Percentiles rank a stretch among this genome's conserved stretches.
phyloP scores from a whole-genome alignment of 2,888 invertebrate species.

The Acrobasis suavella region DNA sequence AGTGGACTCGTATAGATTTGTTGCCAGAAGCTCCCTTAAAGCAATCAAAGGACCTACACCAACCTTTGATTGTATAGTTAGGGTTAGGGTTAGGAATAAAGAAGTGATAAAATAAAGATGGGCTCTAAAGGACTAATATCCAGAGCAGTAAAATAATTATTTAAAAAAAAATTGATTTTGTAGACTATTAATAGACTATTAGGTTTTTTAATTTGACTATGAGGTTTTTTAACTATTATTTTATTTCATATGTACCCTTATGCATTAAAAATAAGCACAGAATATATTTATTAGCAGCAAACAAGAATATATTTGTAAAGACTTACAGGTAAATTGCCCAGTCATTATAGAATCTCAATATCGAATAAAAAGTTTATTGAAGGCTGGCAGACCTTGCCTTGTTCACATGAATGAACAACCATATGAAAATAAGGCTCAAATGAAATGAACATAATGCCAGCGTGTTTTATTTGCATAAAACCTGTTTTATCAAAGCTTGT shows the following conservation, averaged over 20 bases:
- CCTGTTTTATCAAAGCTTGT: constrained; percentile 37
- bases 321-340: neutral
- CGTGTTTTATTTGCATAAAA: constrained; percentile 57
- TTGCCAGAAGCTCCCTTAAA: too few species aligned
- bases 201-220: too few species aligned
- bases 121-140: too few species aligned
- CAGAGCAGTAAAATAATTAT: too few species aligned
- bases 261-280: neutral
- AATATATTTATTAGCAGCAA: too few species aligned
- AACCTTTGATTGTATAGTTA: too few species aligned
- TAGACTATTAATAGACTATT: too few species aligned
- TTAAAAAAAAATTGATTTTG: too few species aligned
- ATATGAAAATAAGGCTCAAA: constrained; percentile 46
- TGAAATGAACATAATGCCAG: constrained; percentile 44
- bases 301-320: neutral
- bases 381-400: constrained; percentile 8
- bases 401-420: constrained; percentile 53
- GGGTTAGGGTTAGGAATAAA: too few species aligned
- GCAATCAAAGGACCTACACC: too few species aligned
- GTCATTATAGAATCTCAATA: neutral
- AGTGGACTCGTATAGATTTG: too few species aligned
- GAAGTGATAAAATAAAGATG: too few species aligned
- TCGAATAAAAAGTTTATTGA: neutral
- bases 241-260: neutral
- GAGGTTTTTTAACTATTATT: neutral